Evolutionary conservation across 2,113 vertebrate species (phyloP), one percentile per base, ranked within the genome.

Genomic region (Phodopus roborovskii): DNA sequence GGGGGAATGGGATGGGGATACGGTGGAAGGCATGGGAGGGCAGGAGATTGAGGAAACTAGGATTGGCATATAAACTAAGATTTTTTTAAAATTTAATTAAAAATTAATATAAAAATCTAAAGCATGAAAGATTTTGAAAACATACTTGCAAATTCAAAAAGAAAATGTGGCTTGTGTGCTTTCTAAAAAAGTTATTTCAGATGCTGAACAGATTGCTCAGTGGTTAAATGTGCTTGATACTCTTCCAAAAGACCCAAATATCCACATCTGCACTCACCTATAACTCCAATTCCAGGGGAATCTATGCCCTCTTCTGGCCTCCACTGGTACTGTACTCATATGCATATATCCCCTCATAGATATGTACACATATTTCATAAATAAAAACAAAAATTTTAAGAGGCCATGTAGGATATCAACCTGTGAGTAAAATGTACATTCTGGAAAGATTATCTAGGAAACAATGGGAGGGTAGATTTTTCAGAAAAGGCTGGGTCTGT

Each of bases 371-470:
- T 5, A 64, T 17, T 45, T 62, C n/a, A 30, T 66, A 85, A 85
- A 13, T 16, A 94, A 90, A 90, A 26, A 88, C 20, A 45, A 48
- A n/a, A 64, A 24, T 66, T 81, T 42, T 70, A 95, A 85, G 77
- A 78, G 16, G 12, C 24, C 56, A 73, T 71, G 39, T 85, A 70
- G 50, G 62, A 45, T 83, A 93, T 84, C 70, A 92, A 87, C 33
- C 28, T 39, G 12, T 39, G 15, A 75, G 11, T 24, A 50, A 92
- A 19, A 83, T 78, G 33, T 20, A 22, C 30, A 39, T 74, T 84
- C 89, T 77, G 68, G 15, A 90, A 17, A 70, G 84, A 50, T 11
- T 20, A 24, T 73, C 77, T 90, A 94, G 88, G 24, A 87, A 94
- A 78, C 39, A 24, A 24, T 78, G 45, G 7, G 62, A 85, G n/a